phyloP scores from a whole-genome alignment of 2,113 vertebrate species.

The Corydoras maculifer region DNA sequence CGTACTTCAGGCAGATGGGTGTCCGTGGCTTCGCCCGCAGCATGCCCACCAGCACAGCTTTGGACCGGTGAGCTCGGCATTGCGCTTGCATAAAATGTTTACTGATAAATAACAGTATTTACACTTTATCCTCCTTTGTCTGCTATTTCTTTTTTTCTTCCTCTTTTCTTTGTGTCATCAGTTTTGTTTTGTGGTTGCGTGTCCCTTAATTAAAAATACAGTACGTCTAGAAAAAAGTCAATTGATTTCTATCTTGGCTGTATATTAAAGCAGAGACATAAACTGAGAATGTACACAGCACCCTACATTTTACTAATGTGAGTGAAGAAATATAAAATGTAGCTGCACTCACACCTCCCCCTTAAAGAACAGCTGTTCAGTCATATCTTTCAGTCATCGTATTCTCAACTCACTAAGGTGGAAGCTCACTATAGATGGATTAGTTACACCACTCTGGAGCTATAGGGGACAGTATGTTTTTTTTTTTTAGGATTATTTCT shows the following conservation, averaged over 20 bases:
- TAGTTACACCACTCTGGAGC: no score
- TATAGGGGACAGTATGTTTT: no score
- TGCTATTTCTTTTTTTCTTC: not conserved
- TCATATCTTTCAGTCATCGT: not conserved
- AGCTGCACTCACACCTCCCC: not conserved
- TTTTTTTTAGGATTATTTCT: no score
- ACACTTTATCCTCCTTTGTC: not conserved
- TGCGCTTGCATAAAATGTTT: not conserved
- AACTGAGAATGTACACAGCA: not conserved
- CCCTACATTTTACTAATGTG: not conserved
- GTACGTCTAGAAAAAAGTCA: no score
- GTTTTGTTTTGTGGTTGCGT: no score
- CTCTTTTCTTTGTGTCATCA: no score
- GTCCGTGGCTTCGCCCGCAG: slow-evolving; percentile 89
- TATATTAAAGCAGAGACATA: not conserved
- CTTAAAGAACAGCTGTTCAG: slow-evolving; percentile 8
- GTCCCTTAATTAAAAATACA: no score
- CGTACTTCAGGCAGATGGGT: slow-evolving; percentile 87
- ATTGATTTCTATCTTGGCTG: not conserved
- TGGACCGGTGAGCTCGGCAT: slow-evolving; percentile 83
- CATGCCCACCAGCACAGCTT: slow-evolving; percentile 89
- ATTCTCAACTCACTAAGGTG: not conserved
- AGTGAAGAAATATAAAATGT: slow-evolving; percentile 7
- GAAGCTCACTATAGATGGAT: not conserved
- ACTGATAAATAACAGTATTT: not conserved